Conservation (phyloP, 2,888 invertebrate genomes). For the Cheilosia variabilis region DNA sequence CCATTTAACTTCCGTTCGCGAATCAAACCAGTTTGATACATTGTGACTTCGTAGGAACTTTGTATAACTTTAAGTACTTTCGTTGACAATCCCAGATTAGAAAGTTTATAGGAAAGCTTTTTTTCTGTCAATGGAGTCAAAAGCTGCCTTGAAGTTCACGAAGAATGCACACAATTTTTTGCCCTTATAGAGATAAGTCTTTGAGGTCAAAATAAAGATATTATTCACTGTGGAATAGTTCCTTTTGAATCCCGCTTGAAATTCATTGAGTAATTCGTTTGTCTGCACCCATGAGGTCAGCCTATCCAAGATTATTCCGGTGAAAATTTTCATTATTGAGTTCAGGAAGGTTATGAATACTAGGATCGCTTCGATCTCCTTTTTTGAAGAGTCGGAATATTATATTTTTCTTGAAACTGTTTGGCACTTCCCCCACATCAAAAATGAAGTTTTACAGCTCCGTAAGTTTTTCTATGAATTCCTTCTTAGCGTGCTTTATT, state of each 20-base stretch:
- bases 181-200: no score
- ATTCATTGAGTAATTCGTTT: background rate
- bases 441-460: background rate
- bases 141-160: no score
- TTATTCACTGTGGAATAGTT: background rate
- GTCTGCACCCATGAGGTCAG: background rate
- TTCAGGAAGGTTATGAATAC: background rate
- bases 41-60: no score
- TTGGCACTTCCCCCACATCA: background rate
- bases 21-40: no score
- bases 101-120: no score
- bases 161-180: no score
- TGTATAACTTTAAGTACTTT: no score
- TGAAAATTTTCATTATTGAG: background rate
- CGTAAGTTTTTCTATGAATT: background rate
- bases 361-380: slow-evolving; percentile 1
- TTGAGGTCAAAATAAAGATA: no score
- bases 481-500: background rate
- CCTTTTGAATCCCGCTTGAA: background rate
- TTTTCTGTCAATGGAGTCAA: no score
- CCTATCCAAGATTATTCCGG: background rate
- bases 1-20: no score
- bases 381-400: background rate
- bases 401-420: background rate
- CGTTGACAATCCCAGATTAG: no score